Conservation (phyloP, 2,797 vertebrate species). For the Rhadinocentrus ornatus region DNA sequence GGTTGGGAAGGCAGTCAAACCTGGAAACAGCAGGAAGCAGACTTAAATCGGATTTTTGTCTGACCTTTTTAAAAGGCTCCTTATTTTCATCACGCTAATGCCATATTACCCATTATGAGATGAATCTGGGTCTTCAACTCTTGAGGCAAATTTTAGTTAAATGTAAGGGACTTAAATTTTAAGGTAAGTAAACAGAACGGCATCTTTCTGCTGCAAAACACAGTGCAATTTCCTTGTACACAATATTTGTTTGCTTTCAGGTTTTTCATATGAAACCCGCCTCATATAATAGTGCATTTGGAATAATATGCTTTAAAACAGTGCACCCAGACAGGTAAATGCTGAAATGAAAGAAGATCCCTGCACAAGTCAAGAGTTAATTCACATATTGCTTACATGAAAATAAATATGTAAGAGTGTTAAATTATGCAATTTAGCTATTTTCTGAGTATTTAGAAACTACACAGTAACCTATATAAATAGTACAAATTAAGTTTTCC, state of each 20-base stretch:
- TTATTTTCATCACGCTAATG: conserved; percentile 49
- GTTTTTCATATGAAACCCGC: conserved; percentile 13
- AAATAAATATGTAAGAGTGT: background rate
- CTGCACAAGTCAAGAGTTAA: conserved; percentile 21
- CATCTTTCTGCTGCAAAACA: conserved; percentile 17
- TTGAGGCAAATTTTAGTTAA: conserved; percentile 42
- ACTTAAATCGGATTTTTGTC: conserved; percentile 61
- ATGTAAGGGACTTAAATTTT: conserved; percentile 40
- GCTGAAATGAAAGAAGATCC: conserved; percentile 16
- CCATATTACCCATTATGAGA: conserved; percentile 57
- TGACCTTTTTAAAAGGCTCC: conserved; percentile 67
- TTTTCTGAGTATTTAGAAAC: conserved; percentile 13
- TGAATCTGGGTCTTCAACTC: conserved; percentile 50
- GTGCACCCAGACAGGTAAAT: conserved; percentile 8
- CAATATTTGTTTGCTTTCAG: conserved; percentile 12
- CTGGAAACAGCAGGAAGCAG: conserved; percentile 51
- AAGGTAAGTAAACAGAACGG: conserved; percentile 23
- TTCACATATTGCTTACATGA: conserved; percentile 4
- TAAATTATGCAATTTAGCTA: conserved; percentile 22
- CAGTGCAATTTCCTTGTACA: background rate
- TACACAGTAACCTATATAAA: conserved; percentile 7
- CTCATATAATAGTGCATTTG: conserved; percentile 9
- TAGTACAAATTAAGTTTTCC: background rate
- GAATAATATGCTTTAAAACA: background rate
- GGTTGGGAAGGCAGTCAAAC: conserved; percentile 50